phyloP scores from a whole-genome alignment of 2,113 vertebrate species.

The Aplodontia rufa region DNA sequence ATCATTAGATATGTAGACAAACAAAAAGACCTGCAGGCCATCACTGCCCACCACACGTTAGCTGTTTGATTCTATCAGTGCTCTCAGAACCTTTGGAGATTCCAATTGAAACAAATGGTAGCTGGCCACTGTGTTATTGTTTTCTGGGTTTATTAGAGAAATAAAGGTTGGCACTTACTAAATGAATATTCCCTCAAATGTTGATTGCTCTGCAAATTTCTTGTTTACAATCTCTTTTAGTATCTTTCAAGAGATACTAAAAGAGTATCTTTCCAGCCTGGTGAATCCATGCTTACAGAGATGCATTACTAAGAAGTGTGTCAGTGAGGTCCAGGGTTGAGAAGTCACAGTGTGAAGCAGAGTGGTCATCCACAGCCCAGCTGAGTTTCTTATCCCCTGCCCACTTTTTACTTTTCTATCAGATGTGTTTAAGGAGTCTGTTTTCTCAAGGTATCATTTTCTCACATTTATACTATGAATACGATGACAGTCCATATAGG shows the following conservation, averaged over 20 bases:
- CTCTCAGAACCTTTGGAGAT: slow-evolving; percentile 74
- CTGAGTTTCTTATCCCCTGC: neutral
- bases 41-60: slow-evolving; percentile 61
- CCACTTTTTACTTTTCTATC: neutral
- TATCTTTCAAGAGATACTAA: slow-evolving; percentile 58
- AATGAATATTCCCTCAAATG: slow-evolving; percentile 72
- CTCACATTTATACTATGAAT: neutral
- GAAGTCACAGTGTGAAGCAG: neutral
- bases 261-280: slow-evolving; percentile 58
- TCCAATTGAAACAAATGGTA: slow-evolving; percentile 80
- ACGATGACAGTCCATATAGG: neutral
- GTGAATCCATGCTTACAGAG: neutral
- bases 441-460: neutral
- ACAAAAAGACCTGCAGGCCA: neutral
- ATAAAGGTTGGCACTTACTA: slow-evolving; percentile 82
- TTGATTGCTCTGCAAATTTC: slow-evolving; percentile 79
- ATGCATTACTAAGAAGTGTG: slow-evolving; percentile 42
- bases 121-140: slow-evolving; percentile 74
- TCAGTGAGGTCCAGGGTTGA: neutral
- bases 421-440: neutral
- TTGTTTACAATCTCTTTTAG: slow-evolving; percentile 72
- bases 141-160: slow-evolving; percentile 82
- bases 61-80: slow-evolving; percentile 76
- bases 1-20: neutral
- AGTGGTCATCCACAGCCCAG: too few species aligned